Percentiles rank a stretch among this genome's conserved stretches.
phyloP scores from a whole-genome alignment of 2,797 vertebrate species.

The Brotogeris chrysoptera region DNA sequence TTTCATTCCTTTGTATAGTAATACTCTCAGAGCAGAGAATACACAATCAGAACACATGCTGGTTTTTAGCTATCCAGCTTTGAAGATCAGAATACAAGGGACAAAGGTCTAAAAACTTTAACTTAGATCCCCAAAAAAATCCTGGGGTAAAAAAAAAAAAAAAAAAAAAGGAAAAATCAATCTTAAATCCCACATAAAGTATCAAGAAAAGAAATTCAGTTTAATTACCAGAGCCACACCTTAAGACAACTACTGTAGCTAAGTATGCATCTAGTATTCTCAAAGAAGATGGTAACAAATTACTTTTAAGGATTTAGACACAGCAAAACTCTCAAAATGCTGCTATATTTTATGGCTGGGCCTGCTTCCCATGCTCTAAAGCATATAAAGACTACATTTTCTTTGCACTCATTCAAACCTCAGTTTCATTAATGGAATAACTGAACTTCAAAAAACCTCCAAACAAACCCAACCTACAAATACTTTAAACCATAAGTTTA shows the following conservation, averaged over 20 bases:
- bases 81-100: background rate
- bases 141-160: background rate
- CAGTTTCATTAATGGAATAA: background rate
- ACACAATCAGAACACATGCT: background rate
- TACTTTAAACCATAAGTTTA: background rate
- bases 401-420: background rate
- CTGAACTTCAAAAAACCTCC: background rate
- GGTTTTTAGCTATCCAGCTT: background rate
- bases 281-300: background rate
- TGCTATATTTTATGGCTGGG: background rate
- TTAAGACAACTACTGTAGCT: background rate
- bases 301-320: background rate
- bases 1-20: background rate
- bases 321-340: background rate
- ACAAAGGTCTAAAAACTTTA: background rate
- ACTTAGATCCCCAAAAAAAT: background rate
- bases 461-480: background rate
- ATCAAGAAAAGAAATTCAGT: background rate
- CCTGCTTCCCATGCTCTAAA: background rate
- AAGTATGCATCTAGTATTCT: background rate
- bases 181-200: background rate
- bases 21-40: background rate
- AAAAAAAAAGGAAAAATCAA: too few relatives aligned
- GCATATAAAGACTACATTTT: background rate
- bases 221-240: background rate